phyloP scores from a whole-genome alignment of 1,140 invertebrate species.

The Dreissena polymorpha region DNA sequence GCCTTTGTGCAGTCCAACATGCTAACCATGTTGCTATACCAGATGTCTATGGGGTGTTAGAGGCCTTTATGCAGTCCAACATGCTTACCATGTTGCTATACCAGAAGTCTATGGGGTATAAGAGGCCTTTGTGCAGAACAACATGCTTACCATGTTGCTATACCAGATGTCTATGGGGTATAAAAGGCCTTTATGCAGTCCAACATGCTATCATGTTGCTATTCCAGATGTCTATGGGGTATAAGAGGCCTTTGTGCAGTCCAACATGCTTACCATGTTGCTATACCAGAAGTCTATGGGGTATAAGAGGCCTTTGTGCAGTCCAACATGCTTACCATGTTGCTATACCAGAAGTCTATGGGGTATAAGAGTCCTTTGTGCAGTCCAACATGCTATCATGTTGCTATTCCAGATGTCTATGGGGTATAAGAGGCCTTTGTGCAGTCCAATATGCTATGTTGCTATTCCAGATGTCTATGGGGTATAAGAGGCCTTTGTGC shows the following conservation, averaged over 20 bases:
- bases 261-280: neutral
- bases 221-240: too few relatives aligned
- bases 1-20: too few relatives aligned
- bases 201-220: neutral
- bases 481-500: too few relatives aligned
- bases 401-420: neutral
- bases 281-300: neutral
- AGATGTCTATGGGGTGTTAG: neutral
- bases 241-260: too few relatives aligned
- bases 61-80: neutral
- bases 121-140: too few relatives aligned
- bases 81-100: neutral
- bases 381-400: neutral
- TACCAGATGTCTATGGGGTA: neutral
- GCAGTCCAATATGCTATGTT: neutral
- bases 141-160: neutral
- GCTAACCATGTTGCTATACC: neutral
- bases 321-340: neutral
- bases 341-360: too few relatives aligned
- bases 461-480: too few relatives aligned
- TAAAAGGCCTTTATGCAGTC: neutral
- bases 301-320: neutral
- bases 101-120: too few relatives aligned
- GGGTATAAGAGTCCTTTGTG: too few relatives aligned
- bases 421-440: neutral